A percentile compares a stretch with the other conserved stretches of the same genome.
These are phyloP conservation scores for Tanytarsus gracilentus DNA, from an alignment of 2,888 invertebrate species.

Conservation along the genomic window DNA sequence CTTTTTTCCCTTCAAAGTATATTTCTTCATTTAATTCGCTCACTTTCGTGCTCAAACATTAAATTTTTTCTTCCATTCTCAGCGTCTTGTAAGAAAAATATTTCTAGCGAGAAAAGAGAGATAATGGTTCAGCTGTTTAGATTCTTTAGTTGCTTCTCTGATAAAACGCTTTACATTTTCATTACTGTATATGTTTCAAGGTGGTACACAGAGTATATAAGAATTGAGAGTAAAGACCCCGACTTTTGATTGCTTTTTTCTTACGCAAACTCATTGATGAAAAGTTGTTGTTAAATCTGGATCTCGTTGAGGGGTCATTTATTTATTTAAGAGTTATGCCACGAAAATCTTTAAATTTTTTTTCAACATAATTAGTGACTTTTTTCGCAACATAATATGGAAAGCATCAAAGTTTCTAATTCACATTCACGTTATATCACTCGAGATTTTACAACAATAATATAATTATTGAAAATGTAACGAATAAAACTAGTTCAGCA, in stretches of 20 bases:
- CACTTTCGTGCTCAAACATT: not conserved
- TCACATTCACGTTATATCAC: constrained; percentile 3
- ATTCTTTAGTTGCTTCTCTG: constrained; percentile 5
- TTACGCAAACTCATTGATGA: too few species aligned
- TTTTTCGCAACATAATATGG: not conserved
- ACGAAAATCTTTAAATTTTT: too few species aligned
- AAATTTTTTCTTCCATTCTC: not conserved
- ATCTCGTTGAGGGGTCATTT: too few species aligned
- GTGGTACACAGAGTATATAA: not conserved
- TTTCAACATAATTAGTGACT: not conserved
- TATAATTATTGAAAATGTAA: too few species aligned
- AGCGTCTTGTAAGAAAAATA: not conserved
- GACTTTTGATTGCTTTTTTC: too few species aligned
- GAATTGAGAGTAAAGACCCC: not conserved
- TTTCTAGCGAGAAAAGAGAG: constrained; percentile 6
- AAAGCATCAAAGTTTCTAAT: constrained; percentile 8
- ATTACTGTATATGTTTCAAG: not conserved
- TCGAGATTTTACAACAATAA: too few species aligned
- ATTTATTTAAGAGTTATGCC: not conserved
- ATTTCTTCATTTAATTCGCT: constrained; percentile 2
- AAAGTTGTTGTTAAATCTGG: too few species aligned
- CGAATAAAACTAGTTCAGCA: too few species aligned
- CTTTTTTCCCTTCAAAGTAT: constrained; percentile 2
- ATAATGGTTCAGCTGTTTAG: constrained; percentile 21
- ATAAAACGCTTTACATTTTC: constrained; percentile 18